These are phyloP conservation scores for Origma solitaria DNA, from an alignment of 2,113 vertebrate species.

Conservation along the genomic window DNA sequence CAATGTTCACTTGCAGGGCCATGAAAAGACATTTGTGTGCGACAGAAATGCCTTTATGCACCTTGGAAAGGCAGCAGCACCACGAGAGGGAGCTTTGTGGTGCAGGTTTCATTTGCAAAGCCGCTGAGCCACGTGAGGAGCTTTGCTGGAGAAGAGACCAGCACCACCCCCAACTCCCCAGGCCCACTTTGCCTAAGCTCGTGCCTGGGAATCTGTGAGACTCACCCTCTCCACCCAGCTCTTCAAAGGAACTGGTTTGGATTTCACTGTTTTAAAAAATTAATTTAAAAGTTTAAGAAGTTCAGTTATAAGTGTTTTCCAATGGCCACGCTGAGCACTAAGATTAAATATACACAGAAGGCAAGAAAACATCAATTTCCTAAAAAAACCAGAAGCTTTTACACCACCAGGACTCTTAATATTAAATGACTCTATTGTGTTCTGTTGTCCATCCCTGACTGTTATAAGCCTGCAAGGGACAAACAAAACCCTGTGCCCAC, in stretches of 20 bases:
- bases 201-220: not conserved
- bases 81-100: constrained; percentile 18
- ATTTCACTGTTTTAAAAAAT: not conserved
- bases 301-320: not conserved
- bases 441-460: not conserved
- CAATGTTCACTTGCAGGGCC: rapidly evolving
- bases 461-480: not conserved
- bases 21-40: not conserved
- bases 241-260: not conserved
- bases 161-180: not conserved
- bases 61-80: not conserved
- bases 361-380: not conserved
- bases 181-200: too few relatives aligned
- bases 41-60: not conserved
- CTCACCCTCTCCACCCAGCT: not conserved
- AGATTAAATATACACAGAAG: not conserved
- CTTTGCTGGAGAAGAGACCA: not conserved
- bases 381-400: not conserved
- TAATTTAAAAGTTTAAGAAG: not conserved
- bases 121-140: not conserved
- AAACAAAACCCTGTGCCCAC: not conserved
- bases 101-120: not conserved
- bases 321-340: not conserved
- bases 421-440: not conserved
- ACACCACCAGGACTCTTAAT: not conserved